Evolutionary conservation across 1,140 invertebrate genomes (phyloP).

Genomic region (Druon quercuslanigerum): DNA sequence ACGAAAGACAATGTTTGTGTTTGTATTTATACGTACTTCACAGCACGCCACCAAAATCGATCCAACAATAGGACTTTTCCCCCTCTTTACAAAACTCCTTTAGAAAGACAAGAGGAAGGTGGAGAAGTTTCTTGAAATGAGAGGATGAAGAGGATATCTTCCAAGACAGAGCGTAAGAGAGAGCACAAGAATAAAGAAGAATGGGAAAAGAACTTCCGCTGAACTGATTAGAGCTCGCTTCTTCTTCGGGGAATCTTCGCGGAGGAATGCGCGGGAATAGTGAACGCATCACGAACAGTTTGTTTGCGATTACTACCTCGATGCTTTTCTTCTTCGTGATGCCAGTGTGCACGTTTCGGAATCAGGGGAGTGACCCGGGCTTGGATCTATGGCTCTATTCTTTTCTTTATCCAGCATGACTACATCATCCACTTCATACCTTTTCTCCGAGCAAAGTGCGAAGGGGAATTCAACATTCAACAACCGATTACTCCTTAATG

Average conservation of each 20-base stretch:
- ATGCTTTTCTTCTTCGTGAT: constrained; percentile 19
- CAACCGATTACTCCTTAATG: background rate
- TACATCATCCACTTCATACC: background rate
- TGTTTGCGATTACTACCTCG: constrained; percentile 27
- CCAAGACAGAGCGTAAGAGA: constrained; percentile 4
- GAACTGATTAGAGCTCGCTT: constrained; percentile 62
- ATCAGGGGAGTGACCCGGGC: constrained; percentile 3
- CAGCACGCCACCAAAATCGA: constrained; percentile 55
- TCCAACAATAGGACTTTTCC: constrained; percentile 46
- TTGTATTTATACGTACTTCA: constrained; percentile 37
- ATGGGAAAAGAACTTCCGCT: constrained; percentile 54
- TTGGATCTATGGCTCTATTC: background rate
- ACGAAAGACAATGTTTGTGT: constrained; percentile 47
- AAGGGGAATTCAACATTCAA: background rate
- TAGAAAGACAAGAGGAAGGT: background rate
- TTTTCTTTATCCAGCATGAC: background rate
- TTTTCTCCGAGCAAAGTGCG: constrained; percentile 1
- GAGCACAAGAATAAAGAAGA: constrained; percentile 32
- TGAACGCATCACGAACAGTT: constrained; percentile 29
- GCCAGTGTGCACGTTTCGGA: constrained; percentile 20
- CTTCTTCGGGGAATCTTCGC: constrained; percentile 58
- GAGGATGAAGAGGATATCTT: background rate
- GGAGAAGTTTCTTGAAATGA: background rate
- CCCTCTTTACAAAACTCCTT: constrained; percentile 3
- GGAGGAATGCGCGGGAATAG: constrained; percentile 45